Conservation (phyloP, 35 echinoderm and acorn worm genomes). For the Acanthaster planci region DNA sequence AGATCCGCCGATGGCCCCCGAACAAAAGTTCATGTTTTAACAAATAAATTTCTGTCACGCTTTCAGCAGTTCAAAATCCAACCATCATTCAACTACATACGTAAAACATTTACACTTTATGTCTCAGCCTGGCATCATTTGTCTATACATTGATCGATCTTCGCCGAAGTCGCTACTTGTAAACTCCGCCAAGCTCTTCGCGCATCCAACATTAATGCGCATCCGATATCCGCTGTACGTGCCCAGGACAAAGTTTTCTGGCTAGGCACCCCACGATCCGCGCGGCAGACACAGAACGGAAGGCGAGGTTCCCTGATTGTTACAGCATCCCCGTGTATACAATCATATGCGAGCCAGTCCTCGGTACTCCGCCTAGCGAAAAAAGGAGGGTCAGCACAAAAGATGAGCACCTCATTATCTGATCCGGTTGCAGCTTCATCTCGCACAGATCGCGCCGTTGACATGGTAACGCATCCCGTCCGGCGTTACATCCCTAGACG, state of each 20-base stretch:
- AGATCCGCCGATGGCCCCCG: too few relatives aligned
- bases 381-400: constrained; percentile 9
- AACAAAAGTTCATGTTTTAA: too few relatives aligned
- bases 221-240: constrained; percentile 4
- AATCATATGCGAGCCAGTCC: too few relatives aligned
- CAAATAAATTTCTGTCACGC: too few relatives aligned
- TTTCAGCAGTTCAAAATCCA: too few relatives aligned
- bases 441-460: neutral
- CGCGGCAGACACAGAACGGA: constrained; percentile 11
- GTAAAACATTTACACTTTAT: too few relatives aligned
- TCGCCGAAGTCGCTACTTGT: neutral
- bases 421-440: constrained; percentile 9
- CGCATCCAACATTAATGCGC: neutral
- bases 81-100: too few relatives aligned
- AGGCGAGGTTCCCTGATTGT: neutral
- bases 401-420: constrained; percentile 29
- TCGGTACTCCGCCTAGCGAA: too few relatives aligned
- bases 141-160: constrained; percentile 5
- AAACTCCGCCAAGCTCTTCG: neutral
- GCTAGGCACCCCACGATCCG: neutral
- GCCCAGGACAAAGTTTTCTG: constrained; percentile 2
- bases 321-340: neutral
- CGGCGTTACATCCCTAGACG: neutral
- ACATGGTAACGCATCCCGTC: constrained; percentile 6
- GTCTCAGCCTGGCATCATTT: too few relatives aligned